Conservation (phyloP, 2,797 vertebrate species). For the Antrozous pallidus region DNA sequence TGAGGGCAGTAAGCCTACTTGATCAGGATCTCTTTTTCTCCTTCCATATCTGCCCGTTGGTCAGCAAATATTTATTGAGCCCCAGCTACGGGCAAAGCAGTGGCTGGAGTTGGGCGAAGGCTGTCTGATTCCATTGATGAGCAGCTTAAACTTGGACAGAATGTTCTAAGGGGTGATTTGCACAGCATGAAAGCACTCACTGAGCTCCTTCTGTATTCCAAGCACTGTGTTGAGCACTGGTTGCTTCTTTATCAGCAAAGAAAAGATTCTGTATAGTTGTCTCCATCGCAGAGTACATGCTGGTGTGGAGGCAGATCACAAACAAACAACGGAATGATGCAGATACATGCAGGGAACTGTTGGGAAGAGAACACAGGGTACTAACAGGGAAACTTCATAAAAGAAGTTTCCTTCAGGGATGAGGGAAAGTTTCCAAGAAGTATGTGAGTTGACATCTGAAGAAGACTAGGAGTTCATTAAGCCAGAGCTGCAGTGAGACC, state of each 20-base stretch:
- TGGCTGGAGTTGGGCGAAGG: not conserved
- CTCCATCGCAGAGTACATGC: not conserved
- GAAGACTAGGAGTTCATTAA: not conserved
- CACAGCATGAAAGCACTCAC: not conserved
- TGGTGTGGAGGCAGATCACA: not conserved
- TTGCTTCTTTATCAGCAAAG: not conserved
- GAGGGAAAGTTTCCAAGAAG: not conserved
- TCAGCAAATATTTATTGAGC: constrained; percentile 42
- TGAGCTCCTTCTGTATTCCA: not conserved
- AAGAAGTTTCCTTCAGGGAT: not conserved
- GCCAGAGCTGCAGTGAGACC: not conserved
- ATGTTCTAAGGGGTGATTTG: not conserved
- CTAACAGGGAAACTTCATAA: not conserved
- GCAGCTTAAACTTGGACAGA: not conserved
- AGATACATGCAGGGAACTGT: not conserved
- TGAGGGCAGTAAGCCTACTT: constrained; percentile 17
- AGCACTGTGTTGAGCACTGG: not conserved
- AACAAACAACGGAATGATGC: not conserved
- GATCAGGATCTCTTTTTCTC: not conserved
- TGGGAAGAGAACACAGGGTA: not conserved
- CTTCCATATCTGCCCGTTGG: not conserved
- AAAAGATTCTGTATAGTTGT: not conserved
- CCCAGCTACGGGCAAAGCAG: not conserved
- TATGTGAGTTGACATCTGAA: not conserved
- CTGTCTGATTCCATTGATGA: not conserved